phyloP scores from a whole-genome alignment of 1,140 invertebrate genomes.

The Meteorus sp. region DNA sequence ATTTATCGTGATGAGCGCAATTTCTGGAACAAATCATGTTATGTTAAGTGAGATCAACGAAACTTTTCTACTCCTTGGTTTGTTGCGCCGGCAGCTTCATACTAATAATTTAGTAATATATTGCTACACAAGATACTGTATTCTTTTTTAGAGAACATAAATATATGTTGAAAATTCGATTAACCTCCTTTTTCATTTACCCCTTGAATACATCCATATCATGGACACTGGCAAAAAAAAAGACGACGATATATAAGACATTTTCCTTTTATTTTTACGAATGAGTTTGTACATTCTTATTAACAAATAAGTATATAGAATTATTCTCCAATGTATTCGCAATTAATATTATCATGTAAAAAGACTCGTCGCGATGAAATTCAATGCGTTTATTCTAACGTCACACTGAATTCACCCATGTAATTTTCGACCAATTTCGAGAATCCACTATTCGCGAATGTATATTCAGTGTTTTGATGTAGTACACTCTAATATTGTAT shows the following conservation, averaged over 20 bases:
- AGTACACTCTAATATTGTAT: neutral
- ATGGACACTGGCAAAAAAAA: neutral
- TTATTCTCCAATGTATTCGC: slow-evolving; percentile 22
- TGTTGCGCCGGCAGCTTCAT: slow-evolving; percentile 16
- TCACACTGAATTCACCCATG: no score
- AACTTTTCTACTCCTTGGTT: slow-evolving; percentile 14
- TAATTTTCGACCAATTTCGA: no score
- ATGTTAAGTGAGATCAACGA: slow-evolving; percentile 16
- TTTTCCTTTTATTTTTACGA: slow-evolving; percentile 46
- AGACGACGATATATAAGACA: slow-evolving; percentile 31
- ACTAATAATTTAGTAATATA: slow-evolving; percentile 27
- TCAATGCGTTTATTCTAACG: no score
- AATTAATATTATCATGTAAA: slow-evolving; percentile 29
- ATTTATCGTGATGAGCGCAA: no score
- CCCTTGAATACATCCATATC: neutral
- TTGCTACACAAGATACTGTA: slow-evolving; percentile 31
- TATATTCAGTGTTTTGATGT: neutral
- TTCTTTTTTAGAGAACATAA: slow-evolving; percentile 31
- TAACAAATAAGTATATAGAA: slow-evolving; percentile 42
- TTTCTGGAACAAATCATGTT: no score
- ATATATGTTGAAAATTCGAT: slow-evolving; percentile 27
- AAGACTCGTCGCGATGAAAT: slow-evolving; percentile 24
- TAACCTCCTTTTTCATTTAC: neutral
- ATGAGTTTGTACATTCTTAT: slow-evolving; percentile 47
- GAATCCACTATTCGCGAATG: no score